Evolutionary conservation across 2,888 invertebrate species (phyloP).

Genomic region (Spilosoma lubricipeda): DNA sequence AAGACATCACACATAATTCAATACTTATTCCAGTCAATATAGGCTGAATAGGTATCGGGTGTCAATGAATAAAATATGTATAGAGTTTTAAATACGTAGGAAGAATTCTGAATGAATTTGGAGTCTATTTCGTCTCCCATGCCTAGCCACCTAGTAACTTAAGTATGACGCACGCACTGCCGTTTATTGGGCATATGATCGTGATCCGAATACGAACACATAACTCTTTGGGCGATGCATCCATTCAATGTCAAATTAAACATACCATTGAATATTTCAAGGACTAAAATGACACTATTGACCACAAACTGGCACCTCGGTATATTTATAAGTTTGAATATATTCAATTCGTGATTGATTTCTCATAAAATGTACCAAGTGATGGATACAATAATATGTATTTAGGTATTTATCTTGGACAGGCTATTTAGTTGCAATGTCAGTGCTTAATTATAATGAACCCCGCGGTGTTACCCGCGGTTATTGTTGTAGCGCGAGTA

Average conservation of each 20-base stretch:
- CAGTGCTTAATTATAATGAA: no score
- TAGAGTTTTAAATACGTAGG: background rate
- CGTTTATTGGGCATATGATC: conserved; percentile 34
- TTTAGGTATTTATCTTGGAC: no score
- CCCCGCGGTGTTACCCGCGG: no score
- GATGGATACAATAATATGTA: background rate
- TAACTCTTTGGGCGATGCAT: conserved; percentile 42
- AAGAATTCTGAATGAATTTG: background rate
- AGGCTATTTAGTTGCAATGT: no score
- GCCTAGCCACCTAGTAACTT: conserved; percentile 38
- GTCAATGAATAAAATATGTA: background rate
- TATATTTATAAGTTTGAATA: background rate
- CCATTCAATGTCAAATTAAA: conserved; percentile 48
- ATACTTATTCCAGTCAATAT: no score
- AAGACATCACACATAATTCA: no score
- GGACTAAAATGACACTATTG: conserved; percentile 36
- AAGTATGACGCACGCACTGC: conserved; percentile 45
- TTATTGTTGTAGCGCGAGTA: no score
- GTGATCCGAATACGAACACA: conserved; percentile 45
- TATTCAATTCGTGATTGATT: background rate
- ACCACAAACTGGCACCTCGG: conserved; percentile 23
- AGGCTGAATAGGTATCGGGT: background rate
- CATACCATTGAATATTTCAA: conserved; percentile 45
- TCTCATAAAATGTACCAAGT: background rate
- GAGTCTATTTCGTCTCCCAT: conserved; percentile 28